phyloP scores from a whole-genome alignment of 2,113 vertebrate species.

The Malurus melanocephalus region DNA sequence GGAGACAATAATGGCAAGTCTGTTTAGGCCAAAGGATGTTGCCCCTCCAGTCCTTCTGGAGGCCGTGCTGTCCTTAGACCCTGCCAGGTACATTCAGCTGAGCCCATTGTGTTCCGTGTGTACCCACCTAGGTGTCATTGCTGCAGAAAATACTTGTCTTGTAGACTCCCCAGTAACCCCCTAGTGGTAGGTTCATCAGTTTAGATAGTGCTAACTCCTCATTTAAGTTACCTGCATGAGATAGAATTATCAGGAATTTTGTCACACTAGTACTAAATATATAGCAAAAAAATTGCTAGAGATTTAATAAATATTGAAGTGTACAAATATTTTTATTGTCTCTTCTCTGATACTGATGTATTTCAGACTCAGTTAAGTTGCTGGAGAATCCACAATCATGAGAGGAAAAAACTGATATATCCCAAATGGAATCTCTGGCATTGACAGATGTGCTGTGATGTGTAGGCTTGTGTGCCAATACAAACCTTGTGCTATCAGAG shows the following conservation, averaged over 20 bases:
- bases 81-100: background rate
- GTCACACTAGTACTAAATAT: slow-evolving; percentile 24
- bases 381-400: background rate
- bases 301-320: slow-evolving; percentile 12
- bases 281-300: background rate
- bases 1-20: background rate
- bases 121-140: background rate
- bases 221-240: slow-evolving; percentile 44
- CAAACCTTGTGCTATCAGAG: background rate
- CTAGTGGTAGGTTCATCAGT: background rate
- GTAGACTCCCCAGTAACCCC: background rate
- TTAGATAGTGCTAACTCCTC: slow-evolving; percentile 14
- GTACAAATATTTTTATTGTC: background rate
- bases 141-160: slow-evolving; percentile 21
- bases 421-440: background rate
- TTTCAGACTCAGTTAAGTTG: background rate
- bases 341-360: background rate
- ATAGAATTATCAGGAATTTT: slow-evolving; percentile 1
- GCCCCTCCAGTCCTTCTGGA: background rate
- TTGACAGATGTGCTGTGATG: background rate
- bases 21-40: background rate
- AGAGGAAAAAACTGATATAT: background rate
- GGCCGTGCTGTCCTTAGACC: background rate
- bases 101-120: background rate
- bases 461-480: background rate